Evolutionary conservation across 2,113 vertebrate genomes (phyloP).

Genomic region (Ptilonorhynchus violaceus): DNA sequence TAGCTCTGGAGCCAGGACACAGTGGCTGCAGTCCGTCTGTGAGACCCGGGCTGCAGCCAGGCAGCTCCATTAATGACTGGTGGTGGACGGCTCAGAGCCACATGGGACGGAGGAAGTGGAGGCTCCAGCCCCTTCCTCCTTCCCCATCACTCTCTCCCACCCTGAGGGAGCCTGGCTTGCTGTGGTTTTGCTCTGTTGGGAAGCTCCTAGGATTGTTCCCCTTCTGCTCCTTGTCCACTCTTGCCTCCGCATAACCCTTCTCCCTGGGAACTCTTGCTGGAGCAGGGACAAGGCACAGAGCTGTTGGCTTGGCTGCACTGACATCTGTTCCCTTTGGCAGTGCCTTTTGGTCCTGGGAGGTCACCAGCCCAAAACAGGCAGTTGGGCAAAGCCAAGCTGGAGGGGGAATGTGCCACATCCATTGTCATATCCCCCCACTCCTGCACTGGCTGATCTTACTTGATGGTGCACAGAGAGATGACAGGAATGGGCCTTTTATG

Average conservation of each 20-base stretch:
- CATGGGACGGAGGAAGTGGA: not conserved
- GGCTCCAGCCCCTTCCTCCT: not conserved
- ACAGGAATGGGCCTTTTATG: not conserved
- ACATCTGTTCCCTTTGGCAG: not conserved
- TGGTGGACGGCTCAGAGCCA: not conserved
- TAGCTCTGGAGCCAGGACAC: not conserved
- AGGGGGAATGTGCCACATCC: not conserved
- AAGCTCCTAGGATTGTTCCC: not conserved
- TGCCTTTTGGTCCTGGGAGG: not conserved
- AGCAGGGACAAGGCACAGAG: not conserved
- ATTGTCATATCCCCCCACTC: rapidly evolving
- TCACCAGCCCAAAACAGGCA: not conserved
- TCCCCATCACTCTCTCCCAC: not conserved
- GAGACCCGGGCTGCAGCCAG: not conserved
- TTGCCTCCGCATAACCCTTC: rapidly evolving
- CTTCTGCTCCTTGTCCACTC: not conserved
- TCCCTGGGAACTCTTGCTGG: not conserved
- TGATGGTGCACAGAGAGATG: not conserved
- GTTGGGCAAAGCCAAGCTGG: not conserved
- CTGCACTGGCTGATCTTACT: not conserved
- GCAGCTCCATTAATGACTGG: not conserved
- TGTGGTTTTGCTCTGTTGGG: rapidly evolving
- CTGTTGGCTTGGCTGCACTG: not conserved
- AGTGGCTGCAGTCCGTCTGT: not conserved
- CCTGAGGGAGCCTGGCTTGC: not conserved